Evolutionary conservation across 2,797 vertebrate genomes (phyloP).

Genomic region (Semaprochilodus insignis): DNA sequence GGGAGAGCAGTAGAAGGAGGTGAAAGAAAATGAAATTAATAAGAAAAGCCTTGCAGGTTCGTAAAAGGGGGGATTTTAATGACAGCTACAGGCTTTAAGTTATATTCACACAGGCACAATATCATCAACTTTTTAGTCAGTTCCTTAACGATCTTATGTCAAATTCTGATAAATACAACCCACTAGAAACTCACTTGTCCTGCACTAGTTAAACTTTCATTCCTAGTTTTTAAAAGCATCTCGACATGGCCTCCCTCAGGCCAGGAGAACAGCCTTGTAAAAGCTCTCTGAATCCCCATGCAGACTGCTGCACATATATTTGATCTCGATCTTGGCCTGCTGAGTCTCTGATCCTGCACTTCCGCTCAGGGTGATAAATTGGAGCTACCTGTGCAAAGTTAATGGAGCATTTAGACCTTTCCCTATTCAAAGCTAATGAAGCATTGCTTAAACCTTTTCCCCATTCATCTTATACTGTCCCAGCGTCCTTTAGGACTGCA

Average conservation of each 20-base stretch:
- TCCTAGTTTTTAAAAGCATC: conserved; percentile 1
- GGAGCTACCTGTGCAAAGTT: conserved; percentile 15
- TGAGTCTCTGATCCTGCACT: conserved; percentile 34
- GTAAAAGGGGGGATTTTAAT: no score
- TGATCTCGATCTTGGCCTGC: conserved; percentile 35
- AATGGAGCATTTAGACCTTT: background rate
- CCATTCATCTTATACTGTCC: background rate
- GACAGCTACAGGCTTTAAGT: no score
- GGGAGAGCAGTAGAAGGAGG: no score
- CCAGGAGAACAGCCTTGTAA: conserved; percentile 28
- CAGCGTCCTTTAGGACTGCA: background rate
- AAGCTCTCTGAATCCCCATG: conserved; percentile 18
- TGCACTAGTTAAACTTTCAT: background rate
- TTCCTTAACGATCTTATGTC: no score
- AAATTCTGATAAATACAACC: no score
- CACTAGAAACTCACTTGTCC: no score
- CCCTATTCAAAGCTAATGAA: no score
- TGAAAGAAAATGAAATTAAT: no score
- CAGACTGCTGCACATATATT: conserved; percentile 22
- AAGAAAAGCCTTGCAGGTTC: no score
- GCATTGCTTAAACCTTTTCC: background rate
- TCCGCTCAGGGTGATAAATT: conserved; percentile 14
- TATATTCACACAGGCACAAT: no score
- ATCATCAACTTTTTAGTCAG: no score
- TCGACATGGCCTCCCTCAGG: conserved; percentile 11